These are phyloP conservation scores for Cynaeus angustus DNA, from an alignment of 2,888 invertebrate genomes.

Conservation along the genomic window DNA sequence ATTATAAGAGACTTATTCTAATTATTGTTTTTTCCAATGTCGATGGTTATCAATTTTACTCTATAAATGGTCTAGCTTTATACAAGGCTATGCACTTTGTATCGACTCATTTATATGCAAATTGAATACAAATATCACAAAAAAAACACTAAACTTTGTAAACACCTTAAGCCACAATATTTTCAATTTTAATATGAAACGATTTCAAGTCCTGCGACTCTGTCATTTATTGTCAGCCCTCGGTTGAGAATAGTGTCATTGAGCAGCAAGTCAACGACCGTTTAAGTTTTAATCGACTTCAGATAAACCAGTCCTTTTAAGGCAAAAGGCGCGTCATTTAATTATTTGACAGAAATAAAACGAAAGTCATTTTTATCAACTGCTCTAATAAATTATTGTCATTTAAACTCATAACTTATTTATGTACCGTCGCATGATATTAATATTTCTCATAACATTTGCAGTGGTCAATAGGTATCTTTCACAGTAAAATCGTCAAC, in stretches of 20 bases:
- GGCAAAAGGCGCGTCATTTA: constrained; percentile 51
- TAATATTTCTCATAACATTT: constrained; percentile 31
- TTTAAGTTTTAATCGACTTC: constrained; percentile 44
- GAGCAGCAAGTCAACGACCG: constrained; percentile 42
- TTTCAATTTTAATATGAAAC: constrained; percentile 29
- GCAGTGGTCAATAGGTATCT: constrained; percentile 14
- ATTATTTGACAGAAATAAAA: constrained; percentile 49
- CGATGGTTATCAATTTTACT: constrained; percentile 57
- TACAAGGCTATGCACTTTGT: constrained; percentile 61
- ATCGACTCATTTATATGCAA: constrained; percentile 59
- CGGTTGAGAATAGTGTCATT: constrained; percentile 31
- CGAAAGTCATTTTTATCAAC: constrained; percentile 27
- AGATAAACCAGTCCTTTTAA: constrained; percentile 49
- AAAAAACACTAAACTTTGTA: constrained; percentile 47
- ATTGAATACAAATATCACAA: constrained; percentile 53
- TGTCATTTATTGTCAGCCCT: constrained; percentile 38
- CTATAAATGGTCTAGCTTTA: constrained; percentile 50
- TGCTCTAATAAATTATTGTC: constrained; percentile 45
- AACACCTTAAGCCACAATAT: constrained; percentile 44
- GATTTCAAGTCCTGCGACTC: constrained; percentile 21
- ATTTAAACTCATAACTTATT: constrained; percentile 46
- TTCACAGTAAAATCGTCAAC: constrained; percentile 25
- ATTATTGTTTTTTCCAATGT: constrained; percentile 45
- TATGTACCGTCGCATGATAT: constrained; percentile 32
- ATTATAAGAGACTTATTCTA: constrained; percentile 49